phyloP scores from a whole-genome alignment of 2,113 vertebrate genomes.

The Pterophyllum scalare region DNA sequence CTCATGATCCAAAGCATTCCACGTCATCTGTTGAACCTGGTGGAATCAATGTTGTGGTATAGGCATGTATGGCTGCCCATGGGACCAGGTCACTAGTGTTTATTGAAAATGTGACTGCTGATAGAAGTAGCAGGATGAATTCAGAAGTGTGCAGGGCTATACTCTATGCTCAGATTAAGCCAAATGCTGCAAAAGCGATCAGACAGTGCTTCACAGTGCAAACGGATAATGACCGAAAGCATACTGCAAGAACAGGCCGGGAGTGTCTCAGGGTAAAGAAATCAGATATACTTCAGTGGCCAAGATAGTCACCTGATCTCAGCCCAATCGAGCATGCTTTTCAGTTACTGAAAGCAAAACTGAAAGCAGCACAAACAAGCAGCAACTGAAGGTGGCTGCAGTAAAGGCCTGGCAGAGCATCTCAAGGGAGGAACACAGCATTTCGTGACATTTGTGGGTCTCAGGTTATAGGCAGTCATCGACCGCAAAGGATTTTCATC shows the following conservation, averaged over 20 bases:
- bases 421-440: not conserved
- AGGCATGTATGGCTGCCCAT: not conserved
- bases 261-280: not conserved
- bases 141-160: not conserved
- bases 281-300: constrained; percentile 2
- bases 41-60: not conserved
- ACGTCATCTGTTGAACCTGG: not conserved
- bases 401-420: not conserved
- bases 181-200: not conserved
- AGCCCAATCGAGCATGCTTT: not conserved
- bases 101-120: not conserved
- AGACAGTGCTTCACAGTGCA: not conserved
- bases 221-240: not conserved
- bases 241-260: not conserved
- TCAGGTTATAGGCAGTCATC: not conserved
- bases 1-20: not conserved
- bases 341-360: constrained; percentile 2
- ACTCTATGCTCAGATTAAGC: not conserved
- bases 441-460: not conserved
- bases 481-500: not conserved
- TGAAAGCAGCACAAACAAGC: not conserved
- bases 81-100: not conserved
- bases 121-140: not conserved
- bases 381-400: not conserved
- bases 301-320: not conserved